These are phyloP conservation scores for Clarias fuscus DNA, from an alignment of 2,797 vertebrate species.

Conservation along the genomic window DNA sequence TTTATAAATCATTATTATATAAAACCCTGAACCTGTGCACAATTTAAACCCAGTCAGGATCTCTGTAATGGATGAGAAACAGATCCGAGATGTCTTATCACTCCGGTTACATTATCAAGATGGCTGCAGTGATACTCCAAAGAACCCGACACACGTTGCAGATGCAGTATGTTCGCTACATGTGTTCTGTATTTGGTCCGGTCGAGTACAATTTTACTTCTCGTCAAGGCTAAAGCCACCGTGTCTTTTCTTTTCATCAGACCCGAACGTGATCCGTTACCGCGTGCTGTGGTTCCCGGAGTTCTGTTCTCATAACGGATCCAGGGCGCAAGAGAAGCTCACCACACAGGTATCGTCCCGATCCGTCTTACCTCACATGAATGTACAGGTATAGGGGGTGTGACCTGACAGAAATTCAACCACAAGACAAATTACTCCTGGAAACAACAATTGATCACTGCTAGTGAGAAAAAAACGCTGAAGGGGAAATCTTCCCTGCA, in stretches of 20 bases:
- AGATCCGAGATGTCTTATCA: conserved; percentile 43
- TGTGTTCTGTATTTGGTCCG: conserved; percentile 22
- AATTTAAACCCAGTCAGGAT: conserved; percentile 39
- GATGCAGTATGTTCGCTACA: not conserved
- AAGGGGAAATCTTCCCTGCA: conserved; percentile 24
- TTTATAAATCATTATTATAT: conserved; percentile 37
- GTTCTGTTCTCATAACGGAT: conserved; percentile 79
- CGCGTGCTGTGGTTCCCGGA: conserved; percentile 85
- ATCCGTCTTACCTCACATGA: conserved; percentile 16
- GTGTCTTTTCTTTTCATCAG: conserved; percentile 59
- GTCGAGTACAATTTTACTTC: not conserved
- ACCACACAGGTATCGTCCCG: conserved; percentile 74
- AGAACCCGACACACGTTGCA: not conserved
- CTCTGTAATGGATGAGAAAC: conserved; percentile 39
- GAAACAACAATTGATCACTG: conserved; percentile 45
- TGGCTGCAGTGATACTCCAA: conserved; percentile 26
- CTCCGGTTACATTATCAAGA: conserved; percentile 38
- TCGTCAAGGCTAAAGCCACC: conserved; percentile 27
- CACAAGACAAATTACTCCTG: conserved; percentile 28
- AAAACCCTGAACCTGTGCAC: not conserved
- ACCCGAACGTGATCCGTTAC: conserved; percentile 73
- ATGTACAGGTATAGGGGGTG: conserved; percentile 25
- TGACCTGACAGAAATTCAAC: conserved; percentile 42
- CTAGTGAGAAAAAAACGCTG: conserved; percentile 11
- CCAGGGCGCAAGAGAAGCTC: conserved; percentile 70